Evolutionary conservation across 2,888 invertebrate species (phyloP), one percentile per base, ranked within the genome.

Genomic region (Notocelia uddmanniana): DNA sequence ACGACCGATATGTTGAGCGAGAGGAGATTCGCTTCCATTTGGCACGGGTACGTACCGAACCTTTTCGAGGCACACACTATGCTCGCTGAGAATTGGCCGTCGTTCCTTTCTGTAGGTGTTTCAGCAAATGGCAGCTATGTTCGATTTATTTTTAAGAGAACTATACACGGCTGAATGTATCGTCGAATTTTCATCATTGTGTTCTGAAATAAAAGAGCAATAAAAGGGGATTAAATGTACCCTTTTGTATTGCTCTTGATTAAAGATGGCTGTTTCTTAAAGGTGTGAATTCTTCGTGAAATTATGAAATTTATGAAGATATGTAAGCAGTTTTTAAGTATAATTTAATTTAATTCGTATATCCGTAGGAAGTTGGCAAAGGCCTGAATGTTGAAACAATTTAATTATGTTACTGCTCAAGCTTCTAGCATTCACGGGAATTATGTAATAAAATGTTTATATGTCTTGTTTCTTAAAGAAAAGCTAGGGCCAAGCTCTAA

Each of bases 401-500:
- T 73, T 59, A 74, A 71, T 76, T 76, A 74, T 72, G 73, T 75
- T 76, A 74, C 75, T 76, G 76, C 77, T 78, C 78, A 76, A 77
- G 74, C 74, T 77, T 77, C 69, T 76, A 76, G 58, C 69, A 74
- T 73, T 74, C 73, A 69, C 69, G 73, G 54, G 67, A 74, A 62
- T 58, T 19, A 71, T 67, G 62, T 68, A 21, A 54, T 68, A 68
- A 60, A 37, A 23, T 68, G 31, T 60, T 67, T 60, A 60, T 55
- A 67, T 34, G 45, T 68, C 54, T 62, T 50, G 77, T 80, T 80
- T 83, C 78, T 79, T 73, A 76, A 77, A 80, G 77, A 79, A 77
- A 76, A 76, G 69, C 55, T 62, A 45, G 84, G 83, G 87, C 88
- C 77, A 79, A 84, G 88, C 88, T 80, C 81, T 74, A 55, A 73